Evolutionary conservation across 2,888 invertebrate genomes (phyloP), one percentile per base, ranked within the genome.

Genomic region (Halictus quadricinctus): DNA sequence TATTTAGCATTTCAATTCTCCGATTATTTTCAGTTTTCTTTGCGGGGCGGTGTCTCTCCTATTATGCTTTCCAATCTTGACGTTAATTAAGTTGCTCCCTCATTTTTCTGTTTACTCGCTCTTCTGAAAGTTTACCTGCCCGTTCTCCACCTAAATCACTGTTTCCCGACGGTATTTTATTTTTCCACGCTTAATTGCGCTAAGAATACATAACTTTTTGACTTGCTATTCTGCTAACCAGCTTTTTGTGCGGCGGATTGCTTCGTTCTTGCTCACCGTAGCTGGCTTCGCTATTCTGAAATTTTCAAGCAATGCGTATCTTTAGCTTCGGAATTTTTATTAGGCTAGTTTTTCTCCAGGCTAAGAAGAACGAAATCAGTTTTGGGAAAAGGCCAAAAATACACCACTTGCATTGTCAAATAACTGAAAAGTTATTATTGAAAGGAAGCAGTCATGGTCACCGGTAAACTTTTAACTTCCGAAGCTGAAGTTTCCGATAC

Each of bases 121-220:
- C 18, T 0, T 1, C 13, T 13, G 21, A 15, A 64, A 48, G 29
- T 46, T 46, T 21, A 29, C 29, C 29, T 5, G 18, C 10, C 21
- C 8, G 64, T 21, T 64, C 46, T 60, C 13, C 60, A 6, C 46
- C 29, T 76, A 64, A 25, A 64, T 46, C 76, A 76, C 3, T 10
- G 75, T 25, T 12, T 6, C 58, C 7, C 76, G 60, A 13, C 46
- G 25, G 25, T 29, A 36, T 64, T 76, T 76, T 46, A 76, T 76
- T 77, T 36, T 21, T 15, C 13, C 41, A 21, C 50, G 12, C 1
- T n/a, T 18, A 50, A 69, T 50, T 41, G 36, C 66, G 18, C 29
- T 64, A 29, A 2, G 64, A 29, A 29, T 29, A 25, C 29, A 64
- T 15, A 64, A 29, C 66, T 41, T 41, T 66, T 69, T 4, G 3